Percentiles rank a stretch among this genome's conserved stretches.
These are phyloP conservation scores for Callaeas wilsoni DNA, from an alignment of 2,113 vertebrate species.

Conservation along the genomic window DNA sequence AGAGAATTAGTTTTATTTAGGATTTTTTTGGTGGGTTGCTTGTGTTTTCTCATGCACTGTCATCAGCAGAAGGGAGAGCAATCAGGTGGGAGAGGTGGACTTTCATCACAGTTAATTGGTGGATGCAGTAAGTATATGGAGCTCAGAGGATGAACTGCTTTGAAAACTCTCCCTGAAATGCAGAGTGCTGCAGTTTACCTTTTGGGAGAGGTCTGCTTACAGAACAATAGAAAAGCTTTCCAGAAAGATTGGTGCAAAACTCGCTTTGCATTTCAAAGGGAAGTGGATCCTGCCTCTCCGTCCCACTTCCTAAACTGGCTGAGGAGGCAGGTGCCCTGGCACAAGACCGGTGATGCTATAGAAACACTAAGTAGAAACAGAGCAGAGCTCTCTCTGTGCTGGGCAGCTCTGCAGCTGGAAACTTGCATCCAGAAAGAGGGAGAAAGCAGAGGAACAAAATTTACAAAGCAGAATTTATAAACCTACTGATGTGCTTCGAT, in stretches of 20 bases:
- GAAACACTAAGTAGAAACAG: background rate
- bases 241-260: background rate
- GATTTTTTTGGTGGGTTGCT: background rate
- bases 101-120: background rate
- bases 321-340: background rate
- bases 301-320: background rate
- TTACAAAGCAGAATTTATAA: background rate
- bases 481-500: background rate
- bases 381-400: background rate
- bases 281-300: background rate
- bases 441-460: background rate
- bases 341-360: background rate
- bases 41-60: background rate
- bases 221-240: background rate
- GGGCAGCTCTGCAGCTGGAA: background rate
- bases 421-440: background rate
- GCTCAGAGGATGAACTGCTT: background rate
- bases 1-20: background rate
- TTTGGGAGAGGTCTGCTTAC: background rate
- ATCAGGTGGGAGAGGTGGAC: background rate
- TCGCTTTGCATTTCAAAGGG: background rate
- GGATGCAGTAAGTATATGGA: background rate
- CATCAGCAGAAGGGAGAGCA: background rate
- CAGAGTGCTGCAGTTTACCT: background rate
- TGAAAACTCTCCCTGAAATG: background rate